Evolutionary conservation across 2,113 vertebrate species (phyloP).

Genomic region (Ascaphus truei): DNA sequence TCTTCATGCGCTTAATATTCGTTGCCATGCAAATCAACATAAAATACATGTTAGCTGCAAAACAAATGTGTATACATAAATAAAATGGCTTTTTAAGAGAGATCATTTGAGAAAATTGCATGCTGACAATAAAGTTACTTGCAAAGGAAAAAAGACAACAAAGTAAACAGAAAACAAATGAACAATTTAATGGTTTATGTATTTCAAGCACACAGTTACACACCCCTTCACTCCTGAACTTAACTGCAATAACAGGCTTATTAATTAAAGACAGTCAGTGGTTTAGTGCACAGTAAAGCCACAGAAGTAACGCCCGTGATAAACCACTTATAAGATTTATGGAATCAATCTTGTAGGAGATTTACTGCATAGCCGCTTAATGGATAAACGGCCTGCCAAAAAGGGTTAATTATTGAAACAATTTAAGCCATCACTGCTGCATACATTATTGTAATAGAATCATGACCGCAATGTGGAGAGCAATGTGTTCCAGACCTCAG

Average conservation of each 20-base stretch:
- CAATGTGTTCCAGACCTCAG: no score
- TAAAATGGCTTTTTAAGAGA: slow-evolving; percentile 60
- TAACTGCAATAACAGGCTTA: neutral
- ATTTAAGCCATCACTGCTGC: no score
- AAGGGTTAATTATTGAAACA: no score
- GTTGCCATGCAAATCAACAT: slow-evolving; percentile 76
- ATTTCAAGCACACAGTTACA: neutral
- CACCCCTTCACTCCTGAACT: neutral
- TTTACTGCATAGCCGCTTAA: no score
- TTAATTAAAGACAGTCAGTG: neutral
- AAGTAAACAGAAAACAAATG: slow-evolving; percentile 30
- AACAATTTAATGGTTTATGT: slow-evolving; percentile 57
- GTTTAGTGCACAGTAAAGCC: neutral
- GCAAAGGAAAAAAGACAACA: slow-evolving; percentile 48
- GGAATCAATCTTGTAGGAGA: no score
- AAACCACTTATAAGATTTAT: no score
- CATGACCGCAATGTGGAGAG: no score
- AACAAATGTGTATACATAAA: slow-evolving; percentile 36
- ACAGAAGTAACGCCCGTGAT: no score
- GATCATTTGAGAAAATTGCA: slow-evolving; percentile 62
- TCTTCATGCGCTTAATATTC: slow-evolving; percentile 69
- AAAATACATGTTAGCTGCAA: slow-evolving; percentile 54
- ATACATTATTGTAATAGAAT: no score
- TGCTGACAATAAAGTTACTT: slow-evolving; percentile 66
- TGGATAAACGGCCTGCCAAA: no score